phyloP scores from a whole-genome alignment of 2,888 invertebrate species.

The Lycaena phlaeas region DNA sequence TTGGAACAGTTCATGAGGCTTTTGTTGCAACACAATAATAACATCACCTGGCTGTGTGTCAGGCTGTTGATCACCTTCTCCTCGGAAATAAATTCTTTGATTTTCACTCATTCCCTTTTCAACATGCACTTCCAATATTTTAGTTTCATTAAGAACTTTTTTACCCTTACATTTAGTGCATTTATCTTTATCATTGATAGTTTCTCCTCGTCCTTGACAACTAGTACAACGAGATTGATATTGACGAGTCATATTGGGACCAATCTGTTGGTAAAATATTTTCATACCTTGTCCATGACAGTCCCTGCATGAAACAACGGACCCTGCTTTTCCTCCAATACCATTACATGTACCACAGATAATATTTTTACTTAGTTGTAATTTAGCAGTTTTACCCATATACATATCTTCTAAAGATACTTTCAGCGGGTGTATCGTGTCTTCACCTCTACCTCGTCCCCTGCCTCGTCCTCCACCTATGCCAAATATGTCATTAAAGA shows the following conservation, averaged over 20 bases:
- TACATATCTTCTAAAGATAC: slow-evolving; percentile 93
- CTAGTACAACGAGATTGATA: slow-evolving; percentile 74
- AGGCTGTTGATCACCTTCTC: slow-evolving; percentile 93
- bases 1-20: slow-evolving; percentile 84
- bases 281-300: slow-evolving; percentile 87
- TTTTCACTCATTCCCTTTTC: slow-evolving; percentile 92
- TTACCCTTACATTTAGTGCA: slow-evolving; percentile 88
- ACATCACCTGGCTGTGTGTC: slow-evolving; percentile 91
- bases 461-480: slow-evolving; percentile 69
- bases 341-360: slow-evolving; percentile 85
- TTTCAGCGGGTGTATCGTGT: slow-evolving; percentile 86
- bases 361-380: slow-evolving; percentile 87
- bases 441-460: slow-evolving; percentile 80
- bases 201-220: slow-evolving; percentile 80
- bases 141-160: slow-evolving; percentile 86
- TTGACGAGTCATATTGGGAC: slow-evolving; percentile 76
- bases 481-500: slow-evolving; percentile 74
- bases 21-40: slow-evolving; percentile 87
- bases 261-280: slow-evolving; percentile 80
- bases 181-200: slow-evolving; percentile 85
- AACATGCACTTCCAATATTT: slow-evolving; percentile 89
- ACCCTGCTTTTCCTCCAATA: slow-evolving; percentile 81
- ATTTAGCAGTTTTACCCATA: slow-evolving; percentile 87
- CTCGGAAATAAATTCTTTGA: slow-evolving; percentile 87
- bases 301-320: slow-evolving; percentile 76